Evolutionary conservation across 2,113 vertebrate genomes (phyloP).

Genomic region (Chelonoidis abingdonii): DNA sequence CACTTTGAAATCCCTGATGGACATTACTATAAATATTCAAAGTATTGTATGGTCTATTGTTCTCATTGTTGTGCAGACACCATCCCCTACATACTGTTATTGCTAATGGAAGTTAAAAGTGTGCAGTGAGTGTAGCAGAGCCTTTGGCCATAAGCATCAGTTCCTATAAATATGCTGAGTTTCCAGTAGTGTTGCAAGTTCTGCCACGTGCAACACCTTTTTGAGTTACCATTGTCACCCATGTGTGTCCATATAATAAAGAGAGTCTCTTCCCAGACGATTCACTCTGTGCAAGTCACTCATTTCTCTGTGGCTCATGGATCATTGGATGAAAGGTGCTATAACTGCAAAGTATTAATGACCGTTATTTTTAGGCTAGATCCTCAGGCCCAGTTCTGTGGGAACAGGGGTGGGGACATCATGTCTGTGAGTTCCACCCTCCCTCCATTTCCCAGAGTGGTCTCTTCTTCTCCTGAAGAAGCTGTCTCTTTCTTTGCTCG

Average conservation of each 20-base stretch:
- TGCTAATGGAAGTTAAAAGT: background rate
- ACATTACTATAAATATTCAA: background rate
- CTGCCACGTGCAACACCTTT: background rate
- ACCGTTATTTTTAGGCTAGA: background rate
- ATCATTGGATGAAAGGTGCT: background rate
- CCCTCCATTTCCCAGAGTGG: background rate
- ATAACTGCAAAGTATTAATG: background rate
- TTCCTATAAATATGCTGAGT: background rate
- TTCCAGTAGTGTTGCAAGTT: background rate
- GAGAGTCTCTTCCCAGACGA: background rate
- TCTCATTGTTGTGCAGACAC: background rate
- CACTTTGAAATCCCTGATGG: background rate
- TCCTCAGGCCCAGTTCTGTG: background rate
- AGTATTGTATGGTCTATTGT: background rate
- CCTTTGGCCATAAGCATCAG: fast-evolving
- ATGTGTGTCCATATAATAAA: background rate
- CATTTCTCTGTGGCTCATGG: background rate
- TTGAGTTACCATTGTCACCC: background rate
- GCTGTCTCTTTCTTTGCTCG: background rate
- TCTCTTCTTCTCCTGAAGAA: background rate
- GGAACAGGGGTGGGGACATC: background rate
- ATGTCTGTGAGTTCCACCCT: background rate
- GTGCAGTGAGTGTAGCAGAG: background rate
- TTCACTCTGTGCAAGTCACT: background rate
- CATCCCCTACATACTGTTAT: background rate